Conservation (phyloP, 2,888 invertebrate genomes). For the Noctua janthe region DNA sequence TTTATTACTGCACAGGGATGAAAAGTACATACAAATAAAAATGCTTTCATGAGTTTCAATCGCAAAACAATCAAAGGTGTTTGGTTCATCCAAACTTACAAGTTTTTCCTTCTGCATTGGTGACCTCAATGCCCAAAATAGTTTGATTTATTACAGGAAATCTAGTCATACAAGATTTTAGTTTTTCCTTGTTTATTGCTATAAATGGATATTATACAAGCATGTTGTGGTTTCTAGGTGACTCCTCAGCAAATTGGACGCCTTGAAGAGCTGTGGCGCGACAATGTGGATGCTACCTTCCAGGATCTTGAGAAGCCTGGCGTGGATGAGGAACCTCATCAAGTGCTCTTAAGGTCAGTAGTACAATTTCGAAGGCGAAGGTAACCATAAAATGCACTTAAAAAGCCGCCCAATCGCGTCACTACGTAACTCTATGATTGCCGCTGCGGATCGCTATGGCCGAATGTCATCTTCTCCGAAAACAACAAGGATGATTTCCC, state of each 20-base stretch:
- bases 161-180: background rate
- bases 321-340: conserved; percentile 99
- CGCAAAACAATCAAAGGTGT: background rate
- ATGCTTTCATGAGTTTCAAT: background rate
- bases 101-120: background rate
- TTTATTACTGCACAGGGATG: background rate
- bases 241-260: conserved; percentile 99
- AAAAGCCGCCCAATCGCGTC: background rate
- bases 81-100: background rate
- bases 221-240: conserved; percentile 87
- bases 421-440: background rate
- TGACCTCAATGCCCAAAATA: background rate
- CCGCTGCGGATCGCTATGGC: background rate
- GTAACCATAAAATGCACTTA: background rate
- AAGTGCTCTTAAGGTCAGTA: conserved; percentile 91
- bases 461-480: background rate
- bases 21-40: background rate
- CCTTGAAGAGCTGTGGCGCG: conserved; percentile 99
- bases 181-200: background rate
- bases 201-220: background rate
- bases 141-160: background rate
- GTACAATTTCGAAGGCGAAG: background rate
- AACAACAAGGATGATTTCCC: background rate
- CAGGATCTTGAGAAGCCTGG: conserved; percentile 99
- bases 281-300: conserved; percentile 99